Evolutionary conservation across 2,888 invertebrate genomes (phyloP).

Genomic region (Sialis lutaria): DNA sequence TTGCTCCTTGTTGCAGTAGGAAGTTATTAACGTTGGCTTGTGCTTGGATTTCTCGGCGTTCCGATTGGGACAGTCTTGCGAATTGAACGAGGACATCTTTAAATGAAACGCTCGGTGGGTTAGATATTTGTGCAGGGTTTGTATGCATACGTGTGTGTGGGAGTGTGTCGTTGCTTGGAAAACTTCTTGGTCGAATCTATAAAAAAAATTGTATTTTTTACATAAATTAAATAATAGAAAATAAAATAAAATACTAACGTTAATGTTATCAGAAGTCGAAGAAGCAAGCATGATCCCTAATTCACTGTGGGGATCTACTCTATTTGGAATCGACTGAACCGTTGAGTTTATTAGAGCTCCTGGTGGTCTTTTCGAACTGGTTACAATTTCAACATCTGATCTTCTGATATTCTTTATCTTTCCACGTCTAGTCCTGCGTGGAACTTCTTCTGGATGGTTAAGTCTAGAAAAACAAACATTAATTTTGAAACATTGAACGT

Average conservation of each 20-base stretch:
- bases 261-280: slow-evolving; percentile 20
- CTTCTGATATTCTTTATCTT: slow-evolving; percentile 34
- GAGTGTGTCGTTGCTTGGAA: slow-evolving; percentile 33
- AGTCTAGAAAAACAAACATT: slow-evolving; percentile 35
- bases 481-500: background rate
- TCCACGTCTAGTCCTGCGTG: slow-evolving; percentile 40
- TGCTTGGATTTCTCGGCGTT: slow-evolving; percentile 21
- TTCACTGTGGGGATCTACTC: slow-evolving; percentile 19
- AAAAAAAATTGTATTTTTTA: slow-evolving; percentile 7
- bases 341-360: background rate
- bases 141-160: slow-evolving; percentile 24
- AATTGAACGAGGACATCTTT: slow-evolving; percentile 63
- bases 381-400: slow-evolving; percentile 12
- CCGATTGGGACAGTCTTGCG: slow-evolving; percentile 41
- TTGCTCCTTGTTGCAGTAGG: slow-evolving; percentile 9
- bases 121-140: slow-evolving; percentile 21
- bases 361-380: slow-evolving; percentile 3
- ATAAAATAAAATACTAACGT: slow-evolving; percentile 8
- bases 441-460: slow-evolving; percentile 55
- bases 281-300: slow-evolving; percentile 18
- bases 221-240: background rate
- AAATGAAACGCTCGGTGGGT: slow-evolving; percentile 32
- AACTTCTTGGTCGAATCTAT: slow-evolving; percentile 20
- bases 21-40: slow-evolving; percentile 1
- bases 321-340: slow-evolving; percentile 10